Base-by-base conservation (phyloP, 2,888 invertebrate genomes). In the Crioceris asparagi region DNA sequence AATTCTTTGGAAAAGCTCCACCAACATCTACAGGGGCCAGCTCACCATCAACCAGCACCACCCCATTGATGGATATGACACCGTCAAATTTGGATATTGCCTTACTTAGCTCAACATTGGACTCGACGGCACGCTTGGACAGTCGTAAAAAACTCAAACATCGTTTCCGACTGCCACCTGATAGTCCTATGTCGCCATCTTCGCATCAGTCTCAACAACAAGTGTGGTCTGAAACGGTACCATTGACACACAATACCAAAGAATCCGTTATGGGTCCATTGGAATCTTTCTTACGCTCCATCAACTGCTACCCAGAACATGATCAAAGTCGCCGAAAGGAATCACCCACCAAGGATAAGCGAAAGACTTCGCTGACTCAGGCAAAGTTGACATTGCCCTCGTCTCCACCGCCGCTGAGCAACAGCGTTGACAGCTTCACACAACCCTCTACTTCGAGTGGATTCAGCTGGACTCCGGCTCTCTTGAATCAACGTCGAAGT, bases 401-500 rank as follows among this genome's bases (percentile, higher is more conserved):
- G 10, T 23, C 33, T 3, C 21, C 25, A 16, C 11, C 8, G 11
- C 23, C 19, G 8, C 3, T n/a, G 2, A 11, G 29, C 16, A 36
- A 55, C 29, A 51, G 54, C 29, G n/a, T n/a, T n/a, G n/a, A n/a
- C n/a, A 25, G 26, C 12, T 11, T 6, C 15, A 2, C 7, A 3
- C 33, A 33, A 25, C 33, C 21, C 12, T 15, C 33, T 6, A 17
- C 21, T 2, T 49, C 56, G 18, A 51, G 53, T 23, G 57, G 55
- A 19, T 64, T 62, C 47, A 63, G 61, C 47, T 65, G 64, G 64
- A 62, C 63, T 5, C 64, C 64, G 5, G 61, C 64, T 3, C 49
- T 62, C 27, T 44, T 63, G 37, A 55, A 47, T 26, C 59, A 60
- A 39, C 39, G 61, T 29, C 40, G 61, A 29, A 50, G 58, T 29